Evolutionary conservation across 2,113 vertebrate species (phyloP).

Genomic region (Indri indri): DNA sequence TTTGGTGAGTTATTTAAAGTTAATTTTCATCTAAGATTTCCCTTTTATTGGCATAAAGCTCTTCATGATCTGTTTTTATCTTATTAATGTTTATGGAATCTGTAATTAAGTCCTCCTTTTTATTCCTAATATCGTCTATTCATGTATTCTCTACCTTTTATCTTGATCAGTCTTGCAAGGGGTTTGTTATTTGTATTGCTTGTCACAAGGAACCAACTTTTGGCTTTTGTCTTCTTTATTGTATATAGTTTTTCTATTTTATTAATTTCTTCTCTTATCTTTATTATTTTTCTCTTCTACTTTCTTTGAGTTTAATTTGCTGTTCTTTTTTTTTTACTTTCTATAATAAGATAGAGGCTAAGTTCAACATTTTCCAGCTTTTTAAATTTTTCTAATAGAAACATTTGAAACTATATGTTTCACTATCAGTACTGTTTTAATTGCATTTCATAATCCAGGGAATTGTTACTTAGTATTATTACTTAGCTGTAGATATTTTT

Average conservation of each 20-base stretch:
- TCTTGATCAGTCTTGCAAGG: conserved; percentile 57
- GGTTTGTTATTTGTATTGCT: conserved; percentile 66
- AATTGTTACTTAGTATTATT: not conserved
- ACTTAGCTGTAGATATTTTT: not conserved
- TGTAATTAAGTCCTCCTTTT: conserved; percentile 61
- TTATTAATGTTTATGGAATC: conserved; percentile 26
- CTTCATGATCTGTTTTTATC: conserved; percentile 47
- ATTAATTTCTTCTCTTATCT: conserved; percentile 55
- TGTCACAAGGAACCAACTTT: conserved; percentile 32
- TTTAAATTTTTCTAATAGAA: not conserved
- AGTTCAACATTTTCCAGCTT: not conserved
- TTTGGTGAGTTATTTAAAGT: conserved; percentile 23
- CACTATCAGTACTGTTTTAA: not conserved
- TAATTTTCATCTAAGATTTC: conserved; percentile 48
- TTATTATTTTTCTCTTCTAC: conserved; percentile 33
- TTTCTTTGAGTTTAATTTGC: conserved; percentile 44
- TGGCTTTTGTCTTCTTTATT: conserved; percentile 59
- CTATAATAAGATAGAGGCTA: not conserved
- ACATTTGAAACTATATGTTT: not conserved
- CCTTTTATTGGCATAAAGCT: conserved; percentile 38
- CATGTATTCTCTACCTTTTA: conserved; percentile 55
- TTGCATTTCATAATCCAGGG: not conserved
- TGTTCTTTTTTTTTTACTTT: not conserved
- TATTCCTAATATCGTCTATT: conserved; percentile 53
- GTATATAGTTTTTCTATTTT: conserved; percentile 51